A percentile compares a stretch with the other conserved stretches of the same genome.
Evolutionary conservation across 2,888 invertebrate species (phyloP).

Genomic region (Baronia brevicornis): DNA sequence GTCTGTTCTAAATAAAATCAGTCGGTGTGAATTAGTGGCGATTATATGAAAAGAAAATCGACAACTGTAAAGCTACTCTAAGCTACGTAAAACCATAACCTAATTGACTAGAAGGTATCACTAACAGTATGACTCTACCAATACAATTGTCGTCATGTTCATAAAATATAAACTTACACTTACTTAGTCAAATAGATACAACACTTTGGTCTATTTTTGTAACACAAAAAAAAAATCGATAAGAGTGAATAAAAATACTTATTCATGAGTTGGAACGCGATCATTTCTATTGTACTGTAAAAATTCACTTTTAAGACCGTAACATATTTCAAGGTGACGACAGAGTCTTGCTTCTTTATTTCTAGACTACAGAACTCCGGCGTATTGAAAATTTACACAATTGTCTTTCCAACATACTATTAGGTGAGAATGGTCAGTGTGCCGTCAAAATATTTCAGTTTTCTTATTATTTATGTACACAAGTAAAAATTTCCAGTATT

Average conservation of each 20-base stretch:
- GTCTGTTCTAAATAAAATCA: too few relatives aligned
- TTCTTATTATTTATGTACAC: constrained; percentile 15
- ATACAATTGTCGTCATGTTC: constrained; percentile 3
- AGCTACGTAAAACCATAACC: too few relatives aligned
- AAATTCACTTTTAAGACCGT: constrained; percentile 1
- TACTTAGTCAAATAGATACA: constrained; percentile 9
- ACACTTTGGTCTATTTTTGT: constrained; percentile 7
- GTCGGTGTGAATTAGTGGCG: too few relatives aligned
- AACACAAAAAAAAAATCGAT: constrained; percentile 9
- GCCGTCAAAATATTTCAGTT: constrained; percentile 11
- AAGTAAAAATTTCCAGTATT: constrained; percentile 20
- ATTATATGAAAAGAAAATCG: too few relatives aligned
- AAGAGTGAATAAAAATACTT: constrained; percentile 11
- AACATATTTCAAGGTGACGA: constrained; percentile 2
- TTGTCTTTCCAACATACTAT: constrained; percentile 7
- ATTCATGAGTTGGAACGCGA: constrained; percentile 4
- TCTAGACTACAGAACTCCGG: constrained; percentile 2
- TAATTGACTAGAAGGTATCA: constrained; percentile 16
- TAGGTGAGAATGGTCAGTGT: constrained; percentile 14
- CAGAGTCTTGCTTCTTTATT: constrained; percentile 2
- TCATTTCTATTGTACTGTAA: constrained; percentile 5
- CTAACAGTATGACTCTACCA: constrained; percentile 7
- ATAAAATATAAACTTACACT: too few relatives aligned
- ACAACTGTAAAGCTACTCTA: too few relatives aligned
- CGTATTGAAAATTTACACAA: not conserved